These are phyloP conservation scores for Tenebrio molitor DNA, from an alignment of 1,140 invertebrate species.

Conservation along the genomic window DNA sequence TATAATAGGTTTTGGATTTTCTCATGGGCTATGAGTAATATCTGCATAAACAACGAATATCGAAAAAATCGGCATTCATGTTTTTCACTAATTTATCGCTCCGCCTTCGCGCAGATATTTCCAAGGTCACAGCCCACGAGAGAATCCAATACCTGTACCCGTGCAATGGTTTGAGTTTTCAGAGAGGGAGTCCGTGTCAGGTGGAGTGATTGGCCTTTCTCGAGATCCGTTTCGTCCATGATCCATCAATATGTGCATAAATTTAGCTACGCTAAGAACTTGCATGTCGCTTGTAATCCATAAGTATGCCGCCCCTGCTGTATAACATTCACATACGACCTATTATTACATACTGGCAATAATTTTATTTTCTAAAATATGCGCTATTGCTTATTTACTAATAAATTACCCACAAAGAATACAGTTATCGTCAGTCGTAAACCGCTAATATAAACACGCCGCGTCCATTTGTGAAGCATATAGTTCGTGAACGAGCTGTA, in stretches of 20 bases:
- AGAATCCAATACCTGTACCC: too few species aligned
- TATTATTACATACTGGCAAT: conserved; percentile 38
- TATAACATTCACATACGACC: conserved; percentile 16
- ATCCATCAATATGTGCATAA: conserved; percentile 29
- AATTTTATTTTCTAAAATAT: conserved; percentile 26
- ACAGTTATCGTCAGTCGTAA: conserved; percentile 28
- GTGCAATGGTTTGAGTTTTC: neutral
- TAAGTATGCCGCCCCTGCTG: conserved; percentile 25
- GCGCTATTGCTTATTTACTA: conserved; percentile 21
- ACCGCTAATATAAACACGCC: conserved; percentile 6
- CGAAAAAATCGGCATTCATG: too few species aligned
- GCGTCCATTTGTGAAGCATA: neutral
- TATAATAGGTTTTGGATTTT: too few species aligned
- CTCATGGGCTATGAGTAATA: too few species aligned
- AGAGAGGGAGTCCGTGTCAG: neutral
- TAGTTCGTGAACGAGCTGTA: conserved; percentile 1
- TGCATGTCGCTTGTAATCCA: conserved; percentile 38
- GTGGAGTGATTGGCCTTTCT: conserved; percentile 1
- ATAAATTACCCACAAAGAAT: conserved; percentile 29
- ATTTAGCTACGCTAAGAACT: conserved; percentile 28
- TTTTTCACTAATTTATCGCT: too few species aligned
- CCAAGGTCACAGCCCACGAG: too few species aligned
- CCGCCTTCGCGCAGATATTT: too few species aligned
- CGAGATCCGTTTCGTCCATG: conserved; percentile 18
- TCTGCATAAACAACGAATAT: too few species aligned